Evolutionary conservation across 2,888 invertebrate species (phyloP), one percentile per base, ranked within the genome.

Genomic region (Parnassius mnemosyne): DNA sequence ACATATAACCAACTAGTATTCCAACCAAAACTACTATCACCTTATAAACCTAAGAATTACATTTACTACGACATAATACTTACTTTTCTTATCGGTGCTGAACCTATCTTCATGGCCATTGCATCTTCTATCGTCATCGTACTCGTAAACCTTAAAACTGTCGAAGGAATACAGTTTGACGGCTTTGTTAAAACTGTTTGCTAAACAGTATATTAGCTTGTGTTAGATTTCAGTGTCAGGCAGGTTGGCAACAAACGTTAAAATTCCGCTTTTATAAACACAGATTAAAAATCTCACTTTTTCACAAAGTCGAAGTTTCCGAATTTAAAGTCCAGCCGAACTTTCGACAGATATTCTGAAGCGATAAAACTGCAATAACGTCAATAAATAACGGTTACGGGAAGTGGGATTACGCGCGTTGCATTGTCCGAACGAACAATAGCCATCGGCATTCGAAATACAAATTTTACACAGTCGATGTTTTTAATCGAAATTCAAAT

Each of bases 91-190:
- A 70, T 84, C 79, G 69, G 85, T 81, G 64, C 83, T 84, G 76
- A 88, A 90, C 65, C 77, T 87, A 76, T 90, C 89, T 67, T 89
- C 89, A 68, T 85, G 87, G 61, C 83, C 84, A 70, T 85, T 85
- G 79, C 79, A 89, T 72, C 81, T 78, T 68, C 81, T 77, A 67
- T 89, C 91, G 68, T 85, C 90, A 79, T 90, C 91, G 72, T 90
- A 91, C 81, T 90, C 89, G 73, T 90, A 91, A 70, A 84, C 89
- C 81, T 91, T 88, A 79, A 91, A 91, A 81, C 85, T 90, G 73
- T 91, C 90, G 80, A 91, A 88, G 80, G 91, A 91, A 91, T 90
- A 91, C 91, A 91, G 91, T 85, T 89, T 91, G 91, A 71, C 84
- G 84, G 80, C 79, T 87, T 87, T 80, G 71, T 66, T 72, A 62